Conservation (phyloP, 2,797 vertebrate species). For the Gymnoscopelus microlampas region DNA sequence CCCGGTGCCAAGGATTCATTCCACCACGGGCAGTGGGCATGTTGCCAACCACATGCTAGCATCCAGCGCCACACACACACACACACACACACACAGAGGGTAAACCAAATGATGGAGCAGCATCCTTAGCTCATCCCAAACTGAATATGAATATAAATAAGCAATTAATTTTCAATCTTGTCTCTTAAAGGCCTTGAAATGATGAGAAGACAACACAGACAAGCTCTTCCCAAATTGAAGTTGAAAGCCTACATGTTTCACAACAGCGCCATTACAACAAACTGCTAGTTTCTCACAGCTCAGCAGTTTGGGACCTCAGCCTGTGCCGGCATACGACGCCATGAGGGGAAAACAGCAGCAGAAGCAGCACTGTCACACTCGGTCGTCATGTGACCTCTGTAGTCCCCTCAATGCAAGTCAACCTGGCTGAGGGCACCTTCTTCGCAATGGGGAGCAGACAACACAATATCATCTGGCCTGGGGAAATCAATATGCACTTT, state of each 20-base stretch:
- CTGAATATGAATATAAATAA: neutral
- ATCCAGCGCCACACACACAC: slow-evolving; percentile 55
- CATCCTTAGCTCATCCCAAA: slow-evolving; percentile 16
- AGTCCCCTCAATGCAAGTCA: slow-evolving; percentile 60
- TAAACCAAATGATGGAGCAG: slow-evolving; percentile 34
- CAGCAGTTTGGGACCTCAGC: slow-evolving; percentile 19
- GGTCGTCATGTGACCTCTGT: slow-evolving; percentile 54
- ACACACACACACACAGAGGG: slow-evolving; percentile 57
- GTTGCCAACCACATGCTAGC: slow-evolving; percentile 77
- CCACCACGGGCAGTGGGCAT: slow-evolving; percentile 73
- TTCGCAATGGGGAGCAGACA: slow-evolving; percentile 64
- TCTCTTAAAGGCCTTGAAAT: neutral
- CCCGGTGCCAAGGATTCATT: slow-evolving; percentile 80
- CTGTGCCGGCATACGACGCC: slow-evolving; percentile 19
- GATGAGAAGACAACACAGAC: neutral
- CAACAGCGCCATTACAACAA: slow-evolving; percentile 26
- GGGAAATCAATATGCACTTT: slow-evolving; percentile 78
- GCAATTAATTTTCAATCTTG: neutral
- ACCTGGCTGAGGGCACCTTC: slow-evolving; percentile 73
- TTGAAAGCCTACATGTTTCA: slow-evolving; percentile 9
- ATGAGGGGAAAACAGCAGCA: slow-evolving; percentile 51
- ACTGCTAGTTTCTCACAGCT: slow-evolving; percentile 23
- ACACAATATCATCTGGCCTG: slow-evolving; percentile 76
- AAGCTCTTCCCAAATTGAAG: slow-evolving; percentile 22
- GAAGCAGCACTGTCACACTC: slow-evolving; percentile 51